A percentile compares a stretch with the other conserved stretches of the same genome.
Evolutionary conservation across 2,888 invertebrate genomes (phyloP).

Genomic region (Heliconius ismenius): DNA sequence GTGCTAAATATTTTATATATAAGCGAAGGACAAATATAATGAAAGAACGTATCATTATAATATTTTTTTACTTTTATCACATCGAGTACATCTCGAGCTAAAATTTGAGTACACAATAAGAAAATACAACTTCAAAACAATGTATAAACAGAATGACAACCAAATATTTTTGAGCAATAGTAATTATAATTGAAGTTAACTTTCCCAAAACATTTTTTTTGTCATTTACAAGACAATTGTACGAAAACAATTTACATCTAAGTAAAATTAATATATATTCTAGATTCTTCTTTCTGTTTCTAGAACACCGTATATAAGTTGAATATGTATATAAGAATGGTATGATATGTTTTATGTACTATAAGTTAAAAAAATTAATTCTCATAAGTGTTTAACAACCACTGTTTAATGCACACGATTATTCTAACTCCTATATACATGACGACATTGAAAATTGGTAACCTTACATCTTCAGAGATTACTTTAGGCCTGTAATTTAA

Average conservation of each 20-base stretch:
- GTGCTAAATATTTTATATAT: conserved; percentile 58
- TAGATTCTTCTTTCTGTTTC: conserved; percentile 9
- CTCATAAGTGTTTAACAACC: conserved; percentile 68
- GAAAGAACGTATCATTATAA: conserved; percentile 65
- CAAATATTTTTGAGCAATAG: conserved; percentile 72
- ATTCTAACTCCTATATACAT: conserved; percentile 58
- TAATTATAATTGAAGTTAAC: conserved; percentile 22
- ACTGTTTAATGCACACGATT: conserved; percentile 52
- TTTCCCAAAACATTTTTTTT: conserved; percentile 18
- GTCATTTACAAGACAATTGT: conserved; percentile 34
- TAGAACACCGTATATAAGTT: conserved; percentile 15
- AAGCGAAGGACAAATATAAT: conserved; percentile 57
- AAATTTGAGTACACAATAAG: conserved; percentile 43
- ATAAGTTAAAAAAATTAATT: conserved; percentile 65
- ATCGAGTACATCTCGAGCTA: conserved; percentile 73
- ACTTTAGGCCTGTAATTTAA: conserved; percentile 48
- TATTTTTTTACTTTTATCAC: conserved; percentile 70
- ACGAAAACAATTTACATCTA: conserved; percentile 32
- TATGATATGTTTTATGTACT: conserved; percentile 80
- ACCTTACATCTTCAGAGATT: conserved; percentile 64
- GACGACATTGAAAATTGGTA: conserved; percentile 71
- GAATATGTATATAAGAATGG: conserved; percentile 42
- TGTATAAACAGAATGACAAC: conserved; percentile 33
- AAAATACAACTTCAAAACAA: conserved; percentile 20
- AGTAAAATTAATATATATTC: conserved; percentile 27